Evolutionary conservation across 2,888 invertebrate species (phyloP), one percentile per base, ranked within the genome.

Genomic region (Cacoxenus indagator): DNA sequence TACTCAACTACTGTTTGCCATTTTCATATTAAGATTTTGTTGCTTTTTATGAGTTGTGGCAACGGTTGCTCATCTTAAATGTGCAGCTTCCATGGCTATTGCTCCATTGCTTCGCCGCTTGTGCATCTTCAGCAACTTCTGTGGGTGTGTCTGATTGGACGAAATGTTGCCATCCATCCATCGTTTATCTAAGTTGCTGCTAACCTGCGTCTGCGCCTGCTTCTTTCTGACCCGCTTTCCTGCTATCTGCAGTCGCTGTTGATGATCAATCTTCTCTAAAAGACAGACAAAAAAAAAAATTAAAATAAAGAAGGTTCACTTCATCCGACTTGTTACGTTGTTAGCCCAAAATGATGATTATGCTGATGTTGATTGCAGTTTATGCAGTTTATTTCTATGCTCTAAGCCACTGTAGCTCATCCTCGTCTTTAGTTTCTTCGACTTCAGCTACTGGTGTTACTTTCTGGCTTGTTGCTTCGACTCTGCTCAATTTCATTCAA

Each of bases 91-190:
- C 11, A 24, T 45, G 22, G 9, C 31, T 65, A 3, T 64, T 65
- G 43, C 19, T 22, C 26, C 48, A n/a, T n/a, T n/a, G n/a, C n/a
- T n/a, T n/a, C 27, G 24, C 48, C 48, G 26, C 37, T 66, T 65
- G 43, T 67, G 62, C 64, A 70, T 54, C 69, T 74, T 70, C 68
- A 73, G 67, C 64, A 65, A 51, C 27, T 19, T 57, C 71, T 73
- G 81, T 81, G 82, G 81, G 81, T 79, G 81, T 82, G 81, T 78
- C 78, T 73, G 81, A 80, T 77, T 77, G 82, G 75, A 72, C 71
- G 71, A 78, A 81, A 82, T 64, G 64, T n/a, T 43, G 26, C 43
- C 57, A 57, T 67, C 65, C 46, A 17, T 61, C 43, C 64, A 24
- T 61, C 57, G 24, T 69, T 51, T 59, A 59, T 65, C 43, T 59